Conservation (phyloP, 2,888 invertebrate genomes). For the Hyalella azteca region DNA sequence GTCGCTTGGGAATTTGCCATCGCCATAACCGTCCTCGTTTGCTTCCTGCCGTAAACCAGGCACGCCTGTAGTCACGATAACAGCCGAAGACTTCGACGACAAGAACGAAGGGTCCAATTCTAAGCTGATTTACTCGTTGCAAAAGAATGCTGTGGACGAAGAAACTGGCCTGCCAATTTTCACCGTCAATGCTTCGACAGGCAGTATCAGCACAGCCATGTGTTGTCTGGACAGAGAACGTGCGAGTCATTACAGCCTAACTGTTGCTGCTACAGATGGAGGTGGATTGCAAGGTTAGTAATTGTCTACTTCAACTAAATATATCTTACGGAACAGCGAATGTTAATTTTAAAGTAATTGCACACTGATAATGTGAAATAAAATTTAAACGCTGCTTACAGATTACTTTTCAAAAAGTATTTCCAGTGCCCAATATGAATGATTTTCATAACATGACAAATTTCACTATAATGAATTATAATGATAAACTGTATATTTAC, state of each 20-base stretch:
- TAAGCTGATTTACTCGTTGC: conserved; percentile 65
- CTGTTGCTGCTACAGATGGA: conserved; percentile 53
- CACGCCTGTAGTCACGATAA: conserved; percentile 64
- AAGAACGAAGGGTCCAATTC: conserved; percentile 65
- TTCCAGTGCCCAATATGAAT: too few relatives aligned
- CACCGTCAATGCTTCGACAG: conserved; percentile 63
- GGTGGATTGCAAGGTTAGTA: conserved; percentile 42
- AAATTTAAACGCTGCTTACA: too few relatives aligned
- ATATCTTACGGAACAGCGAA: too few relatives aligned
- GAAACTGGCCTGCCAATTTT: conserved; percentile 64
- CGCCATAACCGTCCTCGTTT: conserved; percentile 8
- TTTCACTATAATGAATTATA: too few relatives aligned
- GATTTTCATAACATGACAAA: too few relatives aligned
- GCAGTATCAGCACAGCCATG: conserved; percentile 63
- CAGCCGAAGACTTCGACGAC: conserved; percentile 65
- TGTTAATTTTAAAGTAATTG: too few relatives aligned
- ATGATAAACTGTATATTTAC: too few relatives aligned
- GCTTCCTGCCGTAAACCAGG: conserved; percentile 38
- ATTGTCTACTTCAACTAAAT: too few relatives aligned
- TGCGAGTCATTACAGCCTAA: conserved; percentile 61
- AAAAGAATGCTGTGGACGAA: conserved; percentile 62
- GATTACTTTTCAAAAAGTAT: too few relatives aligned
- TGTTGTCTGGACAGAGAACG: conserved; percentile 63
- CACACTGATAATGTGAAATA: too few relatives aligned
- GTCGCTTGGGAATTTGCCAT: background rate